A percentile compares a stretch with the other conserved stretches of the same genome.
These are phyloP conservation scores for Sterna hirundo DNA, from an alignment of 2,113 vertebrate genomes.

Conservation along the genomic window DNA sequence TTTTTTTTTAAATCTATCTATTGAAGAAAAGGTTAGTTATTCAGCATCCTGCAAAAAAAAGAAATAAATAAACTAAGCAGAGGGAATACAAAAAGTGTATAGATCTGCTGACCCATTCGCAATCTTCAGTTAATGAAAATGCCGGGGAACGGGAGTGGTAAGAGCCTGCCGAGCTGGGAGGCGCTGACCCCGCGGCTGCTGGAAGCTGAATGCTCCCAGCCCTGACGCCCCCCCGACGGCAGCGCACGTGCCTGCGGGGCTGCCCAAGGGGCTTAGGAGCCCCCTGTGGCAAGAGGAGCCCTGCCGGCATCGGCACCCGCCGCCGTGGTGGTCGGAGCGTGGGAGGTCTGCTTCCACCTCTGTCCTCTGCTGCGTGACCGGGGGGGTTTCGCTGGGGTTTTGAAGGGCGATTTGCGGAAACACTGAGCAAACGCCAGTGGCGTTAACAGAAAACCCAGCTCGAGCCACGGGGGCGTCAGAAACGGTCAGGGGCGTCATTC, in stretches of 20 bases:
- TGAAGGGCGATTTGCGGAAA: background rate
- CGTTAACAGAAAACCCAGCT: background rate
- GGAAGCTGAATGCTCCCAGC: background rate
- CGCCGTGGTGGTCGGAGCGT: background rate
- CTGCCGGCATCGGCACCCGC: background rate
- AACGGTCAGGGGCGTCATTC: fast-evolving
- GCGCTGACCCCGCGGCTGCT: background rate
- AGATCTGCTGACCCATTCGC: slow-evolving; percentile 50
- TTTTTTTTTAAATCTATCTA: slow-evolving; percentile 45
- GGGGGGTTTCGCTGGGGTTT: background rate
- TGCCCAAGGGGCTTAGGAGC: background rate
- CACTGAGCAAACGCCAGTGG: fast-evolving
- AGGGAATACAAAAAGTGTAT: slow-evolving; percentile 11
- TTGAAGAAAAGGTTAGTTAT: slow-evolving; percentile 44
- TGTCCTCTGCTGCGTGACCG: background rate
- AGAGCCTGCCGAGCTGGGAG: background rate
- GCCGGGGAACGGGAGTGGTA: background rate
- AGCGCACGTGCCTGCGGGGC: background rate
- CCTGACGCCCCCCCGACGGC: background rate
- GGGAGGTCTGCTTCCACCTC: background rate
- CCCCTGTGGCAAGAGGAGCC: background rate
- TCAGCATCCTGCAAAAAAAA: slow-evolving; percentile 13
- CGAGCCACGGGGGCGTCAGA: fast-evolving
- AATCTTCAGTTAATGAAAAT: slow-evolving; percentile 43
- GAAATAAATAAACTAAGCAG: slow-evolving; percentile 34